These are phyloP conservation scores for Seira ritae DNA, from an alignment of 2,888 invertebrate genomes.

Conservation along the genomic window DNA sequence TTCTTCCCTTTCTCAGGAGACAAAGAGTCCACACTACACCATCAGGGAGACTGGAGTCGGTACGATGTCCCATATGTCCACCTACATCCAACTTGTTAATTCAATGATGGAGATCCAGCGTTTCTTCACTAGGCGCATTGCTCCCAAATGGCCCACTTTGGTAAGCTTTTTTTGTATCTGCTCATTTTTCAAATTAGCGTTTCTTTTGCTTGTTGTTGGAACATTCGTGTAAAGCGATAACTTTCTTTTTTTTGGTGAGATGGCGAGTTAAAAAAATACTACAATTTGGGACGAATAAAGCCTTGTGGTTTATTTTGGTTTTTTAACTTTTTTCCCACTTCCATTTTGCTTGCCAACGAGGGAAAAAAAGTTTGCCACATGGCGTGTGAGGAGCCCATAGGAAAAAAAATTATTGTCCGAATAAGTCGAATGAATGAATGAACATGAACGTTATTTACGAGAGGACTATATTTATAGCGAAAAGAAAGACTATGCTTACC, in stretches of 20 bases:
- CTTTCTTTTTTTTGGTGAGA: neutral
- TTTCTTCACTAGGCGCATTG: slow-evolving; percentile 67
- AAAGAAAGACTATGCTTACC: no score
- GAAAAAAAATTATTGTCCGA: slow-evolving; percentile 25
- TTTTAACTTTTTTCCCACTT: slow-evolving; percentile 15
- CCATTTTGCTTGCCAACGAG: neutral
- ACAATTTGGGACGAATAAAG: slow-evolving; percentile 15
- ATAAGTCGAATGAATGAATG: slow-evolving; percentile 26
- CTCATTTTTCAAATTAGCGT: slow-evolving; percentile 41
- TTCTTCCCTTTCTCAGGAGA: slow-evolving; percentile 68
- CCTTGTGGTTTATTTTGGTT: slow-evolving; percentile 16
- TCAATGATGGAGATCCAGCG: slow-evolving; percentile 71
- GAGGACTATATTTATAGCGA: neutral
- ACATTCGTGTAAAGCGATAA: no score
- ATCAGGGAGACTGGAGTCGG: slow-evolving; percentile 73
- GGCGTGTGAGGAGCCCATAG: neutral
- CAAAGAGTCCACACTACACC: slow-evolving; percentile 70
- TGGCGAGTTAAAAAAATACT: neutral
- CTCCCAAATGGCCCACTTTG: slow-evolving; percentile 67
- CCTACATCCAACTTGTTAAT: slow-evolving; percentile 71
- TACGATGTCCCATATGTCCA: slow-evolving; percentile 72
- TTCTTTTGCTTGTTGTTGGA: neutral
- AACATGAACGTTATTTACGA: slow-evolving; percentile 39
- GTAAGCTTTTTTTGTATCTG: slow-evolving; percentile 47
- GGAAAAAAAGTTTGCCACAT: slow-evolving; percentile 12